Evolutionary conservation across 2,888 invertebrate species (phyloP).

Genomic region (Girardia tigrina): DNA sequence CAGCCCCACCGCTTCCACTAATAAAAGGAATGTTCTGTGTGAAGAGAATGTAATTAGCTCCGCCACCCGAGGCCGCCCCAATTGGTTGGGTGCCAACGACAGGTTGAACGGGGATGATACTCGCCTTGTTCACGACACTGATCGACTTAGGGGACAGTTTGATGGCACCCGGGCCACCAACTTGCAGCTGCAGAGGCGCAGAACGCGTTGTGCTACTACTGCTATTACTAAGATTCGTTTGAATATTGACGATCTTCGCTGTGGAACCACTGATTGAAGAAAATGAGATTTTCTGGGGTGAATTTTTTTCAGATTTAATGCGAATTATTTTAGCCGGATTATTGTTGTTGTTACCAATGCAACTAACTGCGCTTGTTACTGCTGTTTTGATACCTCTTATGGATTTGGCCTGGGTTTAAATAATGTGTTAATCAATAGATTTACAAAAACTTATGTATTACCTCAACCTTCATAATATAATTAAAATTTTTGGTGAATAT

Average conservation of each 20-base stretch:
- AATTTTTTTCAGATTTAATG: background rate
- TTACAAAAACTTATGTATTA: too few species aligned
- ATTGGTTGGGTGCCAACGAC: background rate
- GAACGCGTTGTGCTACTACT: background rate
- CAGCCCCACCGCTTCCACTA: too few species aligned
- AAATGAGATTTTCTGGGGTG: background rate
- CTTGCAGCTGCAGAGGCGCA: background rate
- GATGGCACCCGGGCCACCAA: background rate
- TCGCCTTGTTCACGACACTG: background rate
- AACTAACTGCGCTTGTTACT: background rate
- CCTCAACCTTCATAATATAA: too few species aligned
- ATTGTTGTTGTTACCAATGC: background rate
- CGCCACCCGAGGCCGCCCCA: background rate
- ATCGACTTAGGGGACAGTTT: background rate
- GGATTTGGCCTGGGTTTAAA: background rate
- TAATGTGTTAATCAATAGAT: background rate
- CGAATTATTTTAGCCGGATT: background rate
- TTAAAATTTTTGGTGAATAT: too few species aligned
- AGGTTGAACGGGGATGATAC: background rate
- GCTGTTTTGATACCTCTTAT: background rate
- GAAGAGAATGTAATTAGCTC: background rate
- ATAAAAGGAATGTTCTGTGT: background rate
- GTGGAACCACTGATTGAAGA: background rate
- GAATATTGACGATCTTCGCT: conserved; percentile 10
- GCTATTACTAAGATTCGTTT: background rate